phyloP scores from a whole-genome alignment of 2,113 vertebrate genomes.

The Coreoperca whiteheadi region DNA sequence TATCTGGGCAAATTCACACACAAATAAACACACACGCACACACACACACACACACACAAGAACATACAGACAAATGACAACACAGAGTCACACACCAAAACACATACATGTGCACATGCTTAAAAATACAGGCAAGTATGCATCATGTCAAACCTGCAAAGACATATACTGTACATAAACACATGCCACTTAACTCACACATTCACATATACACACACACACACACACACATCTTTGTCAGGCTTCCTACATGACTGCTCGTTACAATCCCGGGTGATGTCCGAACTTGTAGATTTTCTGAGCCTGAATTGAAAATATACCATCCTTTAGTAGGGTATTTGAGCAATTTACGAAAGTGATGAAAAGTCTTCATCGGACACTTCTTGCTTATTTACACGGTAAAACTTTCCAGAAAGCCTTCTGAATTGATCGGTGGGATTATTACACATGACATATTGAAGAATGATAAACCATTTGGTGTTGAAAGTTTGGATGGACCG shows the following conservation, averaged over 20 bases:
- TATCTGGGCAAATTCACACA: conserved; percentile 86
- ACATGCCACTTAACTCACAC: background rate
- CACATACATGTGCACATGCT: background rate
- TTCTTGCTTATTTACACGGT: no score
- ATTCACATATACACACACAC: background rate
- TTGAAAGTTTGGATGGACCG: background rate
- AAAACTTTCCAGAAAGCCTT: background rate
- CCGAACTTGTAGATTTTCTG: background rate
- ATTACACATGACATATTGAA: background rate
- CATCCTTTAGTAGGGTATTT: background rate
- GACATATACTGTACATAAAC: background rate
- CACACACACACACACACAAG: background rate
- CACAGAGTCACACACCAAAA: background rate
- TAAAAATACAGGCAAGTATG: background rate
- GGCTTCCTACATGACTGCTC: background rate
- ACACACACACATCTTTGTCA: background rate
- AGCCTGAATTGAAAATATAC: background rate
- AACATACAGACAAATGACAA: background rate
- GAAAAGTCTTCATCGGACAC: background rate
- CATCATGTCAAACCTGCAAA: background rate
- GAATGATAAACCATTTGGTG: background rate
- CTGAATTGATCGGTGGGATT: background rate
- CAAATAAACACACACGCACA: background rate
- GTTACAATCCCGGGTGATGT: background rate
- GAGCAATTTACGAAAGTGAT: background rate